Evolutionary conservation across 1,140 invertebrate genomes (phyloP), one percentile per base, ranked within the genome.

Genomic region (Drosophila sp.): DNA sequence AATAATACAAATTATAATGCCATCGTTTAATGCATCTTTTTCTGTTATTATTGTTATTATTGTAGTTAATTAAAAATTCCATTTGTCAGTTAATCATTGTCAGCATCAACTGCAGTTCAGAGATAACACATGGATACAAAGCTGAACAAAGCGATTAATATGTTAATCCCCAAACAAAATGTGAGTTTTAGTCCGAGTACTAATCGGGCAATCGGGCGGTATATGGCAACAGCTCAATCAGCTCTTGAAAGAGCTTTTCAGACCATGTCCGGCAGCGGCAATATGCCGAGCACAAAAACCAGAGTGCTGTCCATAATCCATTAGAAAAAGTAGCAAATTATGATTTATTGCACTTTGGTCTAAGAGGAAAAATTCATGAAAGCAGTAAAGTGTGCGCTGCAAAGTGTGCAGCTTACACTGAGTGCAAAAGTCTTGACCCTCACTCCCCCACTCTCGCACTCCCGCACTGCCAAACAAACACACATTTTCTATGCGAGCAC

Each of bases 291-390:
- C 43, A 48, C 43, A 48, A 59, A 67, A 50, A 43, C 54, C 11
- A 38, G 54, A 67, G 54, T 73, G 59, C 73, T 75, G 82, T 72
- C 78, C 78, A 79, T 89, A 87, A 89, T 89, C 83, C 82, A 87
- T 87, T 87, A 87, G 82, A 87, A 87, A 87, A 87, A 72, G 67
- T 79, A 82, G 79, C 82, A 87, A 87, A 87, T 87, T 87, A 87
- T 87, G 82, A 87, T 87, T 87, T 87, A 87, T 87, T 89, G 78
- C 82, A 87, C 72, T 82, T 53, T 78, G 65, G 61, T 48, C 59
- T 34, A 72, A 67, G 27, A 51, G 50, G 21, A 48, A 79, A 78
- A 83, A 78, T 83, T 83, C 75, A 72, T 87, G 67, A 70, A 75
- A 76, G 78, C 71, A 75, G 56, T 78, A 81, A 87, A 87, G 78